phyloP scores from a whole-genome alignment of 2,113 vertebrate species.

The Mustelus asterias region DNA sequence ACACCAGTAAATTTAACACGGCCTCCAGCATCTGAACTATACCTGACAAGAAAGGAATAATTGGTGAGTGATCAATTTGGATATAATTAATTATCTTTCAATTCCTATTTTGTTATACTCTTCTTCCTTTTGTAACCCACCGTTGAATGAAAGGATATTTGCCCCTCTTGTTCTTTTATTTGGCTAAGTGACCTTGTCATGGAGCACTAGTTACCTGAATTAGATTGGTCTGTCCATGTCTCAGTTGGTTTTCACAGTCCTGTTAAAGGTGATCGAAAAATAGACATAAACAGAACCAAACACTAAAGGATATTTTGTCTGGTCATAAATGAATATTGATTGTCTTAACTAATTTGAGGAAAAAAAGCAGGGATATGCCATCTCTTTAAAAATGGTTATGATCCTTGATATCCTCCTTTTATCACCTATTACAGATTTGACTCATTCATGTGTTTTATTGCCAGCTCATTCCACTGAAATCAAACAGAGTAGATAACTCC shows the following conservation, averaged over 20 bases:
- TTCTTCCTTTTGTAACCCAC: background rate
- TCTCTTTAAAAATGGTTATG: background rate
- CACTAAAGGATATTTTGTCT: background rate
- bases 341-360: background rate
- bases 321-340: background rate
- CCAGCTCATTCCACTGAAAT: background rate
- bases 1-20: slow-evolving; percentile 52
- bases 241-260: background rate
- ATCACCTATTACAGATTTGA: background rate
- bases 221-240: background rate
- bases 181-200: background rate
- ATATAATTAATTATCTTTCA: background rate
- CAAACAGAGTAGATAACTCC: background rate
- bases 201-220: background rate
- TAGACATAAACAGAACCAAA: background rate
- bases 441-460: background rate
- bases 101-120: background rate
- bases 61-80: background rate
- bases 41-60: slow-evolving; percentile 47
- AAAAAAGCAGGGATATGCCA: background rate
- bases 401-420: background rate
- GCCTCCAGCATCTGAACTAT: slow-evolving; percentile 55
- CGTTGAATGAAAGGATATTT: background rate
- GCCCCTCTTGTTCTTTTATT: background rate
- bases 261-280: background rate